These are phyloP conservation scores for Triplophysa tibetana DNA, from an alignment of 2,113 vertebrate species.

Conservation along the genomic window DNA sequence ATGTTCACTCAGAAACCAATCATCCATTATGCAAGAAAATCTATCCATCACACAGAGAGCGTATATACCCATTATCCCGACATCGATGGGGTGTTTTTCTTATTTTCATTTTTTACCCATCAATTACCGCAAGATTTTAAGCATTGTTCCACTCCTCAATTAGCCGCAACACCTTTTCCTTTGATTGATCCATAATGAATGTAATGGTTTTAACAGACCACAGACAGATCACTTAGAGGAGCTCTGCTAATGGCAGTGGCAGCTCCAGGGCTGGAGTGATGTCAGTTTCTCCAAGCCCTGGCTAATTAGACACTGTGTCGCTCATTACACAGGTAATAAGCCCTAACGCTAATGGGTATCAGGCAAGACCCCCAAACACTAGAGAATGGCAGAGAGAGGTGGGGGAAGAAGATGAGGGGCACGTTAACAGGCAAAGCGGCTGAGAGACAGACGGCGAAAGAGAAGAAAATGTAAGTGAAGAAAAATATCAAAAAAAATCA, in stretches of 20 bases:
- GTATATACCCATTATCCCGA: constrained; percentile 56
- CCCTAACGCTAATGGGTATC: constrained; percentile 90
- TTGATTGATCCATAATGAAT: constrained; percentile 91
- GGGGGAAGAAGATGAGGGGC: constrained; percentile 33
- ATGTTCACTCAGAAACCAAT: constrained; percentile 52
- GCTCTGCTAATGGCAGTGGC: constrained; percentile 84
- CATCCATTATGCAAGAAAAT: constrained; percentile 56
- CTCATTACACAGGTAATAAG: constrained; percentile 87
- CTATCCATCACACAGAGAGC: constrained; percentile 51
- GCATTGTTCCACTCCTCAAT: constrained; percentile 84
- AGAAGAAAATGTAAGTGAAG: constrained; percentile 40
- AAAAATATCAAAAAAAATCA: constrained; percentile 25
- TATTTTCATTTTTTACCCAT: constrained; percentile 61
- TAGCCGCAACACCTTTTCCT: constrained; percentile 90
- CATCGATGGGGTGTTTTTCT: constrained; percentile 58
- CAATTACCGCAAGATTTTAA: constrained; percentile 80
- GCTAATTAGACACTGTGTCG: constrained; percentile 94
- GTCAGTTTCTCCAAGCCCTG: constrained; percentile 91
- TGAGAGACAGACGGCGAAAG: constrained; percentile 39
- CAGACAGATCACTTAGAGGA: constrained; percentile 97
- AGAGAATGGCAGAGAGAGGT: constrained; percentile 44
- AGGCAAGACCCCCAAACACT: constrained; percentile 77
- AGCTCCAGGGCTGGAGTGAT: constrained; percentile 65
- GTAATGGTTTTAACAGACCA: constrained; percentile 95
- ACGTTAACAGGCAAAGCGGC: constrained; percentile 45